A percentile compares a stretch with the other conserved stretches of the same genome.
phyloP scores from a whole-genome alignment of 1,140 invertebrate genomes.

The Glossosoma conforme region DNA sequence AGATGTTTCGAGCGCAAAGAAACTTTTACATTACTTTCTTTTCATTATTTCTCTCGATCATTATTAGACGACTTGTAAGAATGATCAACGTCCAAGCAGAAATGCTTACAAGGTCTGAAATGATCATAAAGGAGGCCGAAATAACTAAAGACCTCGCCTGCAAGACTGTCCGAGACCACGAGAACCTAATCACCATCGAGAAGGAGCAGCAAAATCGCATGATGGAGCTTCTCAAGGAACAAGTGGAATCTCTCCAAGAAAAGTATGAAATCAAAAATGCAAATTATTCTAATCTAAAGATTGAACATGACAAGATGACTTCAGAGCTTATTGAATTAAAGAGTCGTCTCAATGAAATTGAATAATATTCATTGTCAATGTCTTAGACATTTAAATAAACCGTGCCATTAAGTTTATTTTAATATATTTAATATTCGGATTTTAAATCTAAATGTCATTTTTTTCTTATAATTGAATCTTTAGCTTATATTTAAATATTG shows the following conservation, averaged over 20 bases:
- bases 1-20: conserved; percentile 44
- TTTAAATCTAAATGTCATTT: too few relatives aligned
- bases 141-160: conserved; percentile 11
- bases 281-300: background rate
- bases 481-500: too few relatives aligned
- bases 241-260: conserved; percentile 5
- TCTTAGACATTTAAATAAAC: too few relatives aligned
- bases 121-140: conserved; percentile 41
- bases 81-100: conserved; percentile 46
- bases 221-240: conserved; percentile 8
- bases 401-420: too few relatives aligned
- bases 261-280: conserved; percentile 4
- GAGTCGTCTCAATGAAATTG: background rate
- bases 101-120: conserved; percentile 38
- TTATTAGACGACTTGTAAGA: conserved; percentile 39
- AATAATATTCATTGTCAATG: background rate
- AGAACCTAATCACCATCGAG: conserved; percentile 15
- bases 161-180: conserved; percentile 13
- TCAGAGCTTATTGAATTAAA: conserved; percentile 6
- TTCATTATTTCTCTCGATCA: conserved; percentile 44
- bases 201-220: conserved; percentile 9
- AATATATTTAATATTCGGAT: too few relatives aligned
- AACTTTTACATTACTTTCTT: conserved; percentile 48
- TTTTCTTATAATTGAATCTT: too few relatives aligned
- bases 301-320: conserved; percentile 3